These are phyloP conservation scores for Incurvaria masculella DNA, from an alignment of 2,888 invertebrate genomes.

Conservation along the genomic window DNA sequence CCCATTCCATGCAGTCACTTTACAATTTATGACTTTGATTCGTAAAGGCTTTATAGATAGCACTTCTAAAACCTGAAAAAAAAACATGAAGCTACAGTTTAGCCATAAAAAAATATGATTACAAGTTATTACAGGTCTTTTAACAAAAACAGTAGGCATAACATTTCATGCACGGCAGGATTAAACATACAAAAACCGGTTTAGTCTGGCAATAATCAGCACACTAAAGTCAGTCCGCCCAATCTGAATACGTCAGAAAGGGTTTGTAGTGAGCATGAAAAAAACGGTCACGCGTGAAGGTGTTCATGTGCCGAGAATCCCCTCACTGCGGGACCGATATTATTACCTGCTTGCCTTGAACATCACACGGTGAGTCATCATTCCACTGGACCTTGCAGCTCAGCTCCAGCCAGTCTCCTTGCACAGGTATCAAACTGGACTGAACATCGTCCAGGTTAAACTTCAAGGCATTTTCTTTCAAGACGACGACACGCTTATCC, in stretches of 20 bases:
- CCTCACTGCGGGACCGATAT: no score
- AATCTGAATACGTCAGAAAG: no score
- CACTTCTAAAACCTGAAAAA: slow-evolving; percentile 60
- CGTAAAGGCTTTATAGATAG: slow-evolving; percentile 59
- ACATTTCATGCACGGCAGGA: no score
- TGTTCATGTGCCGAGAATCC: no score
- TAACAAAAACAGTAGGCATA: no score
- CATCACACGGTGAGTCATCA: slow-evolving; percentile 45
- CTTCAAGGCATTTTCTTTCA: slow-evolving; percentile 54
- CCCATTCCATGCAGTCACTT: slow-evolving; percentile 40
- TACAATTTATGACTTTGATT: slow-evolving; percentile 49
- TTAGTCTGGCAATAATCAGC: no score
- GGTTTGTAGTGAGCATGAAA: no score
- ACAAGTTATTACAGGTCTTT: no score
- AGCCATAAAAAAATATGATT: slow-evolving; percentile 1
- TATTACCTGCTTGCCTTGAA: slow-evolving; percentile 38
- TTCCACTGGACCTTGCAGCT: slow-evolving; percentile 61
- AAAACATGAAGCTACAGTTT: slow-evolving; percentile 5
- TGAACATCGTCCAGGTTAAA: slow-evolving; percentile 61
- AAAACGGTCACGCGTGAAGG: no score
- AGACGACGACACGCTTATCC: slow-evolving; percentile 32
- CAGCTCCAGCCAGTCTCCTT: slow-evolving; percentile 68
- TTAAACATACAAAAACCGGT: no score
- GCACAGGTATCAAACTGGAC: slow-evolving; percentile 62
- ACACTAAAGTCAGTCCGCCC: no score